Evolutionary conservation across 2,113 vertebrate species (phyloP), one percentile per base, ranked within the genome.

Genomic region (Brevimyrus niger): DNA sequence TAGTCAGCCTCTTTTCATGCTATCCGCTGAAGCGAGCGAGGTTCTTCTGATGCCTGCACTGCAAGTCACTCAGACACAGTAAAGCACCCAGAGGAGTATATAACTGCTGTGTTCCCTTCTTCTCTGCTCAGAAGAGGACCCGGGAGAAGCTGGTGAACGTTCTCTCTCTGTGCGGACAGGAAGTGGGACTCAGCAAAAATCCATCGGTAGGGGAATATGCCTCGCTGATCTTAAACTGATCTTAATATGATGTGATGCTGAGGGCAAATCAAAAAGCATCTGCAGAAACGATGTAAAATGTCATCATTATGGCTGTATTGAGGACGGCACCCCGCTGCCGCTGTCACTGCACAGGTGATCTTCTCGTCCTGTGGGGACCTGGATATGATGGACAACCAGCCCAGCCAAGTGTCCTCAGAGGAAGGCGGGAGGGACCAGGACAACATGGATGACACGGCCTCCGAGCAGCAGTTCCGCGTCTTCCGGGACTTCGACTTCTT

Each of bases 401-500:
- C 97, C 0, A 99, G 98, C 65, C 94, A 98, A 83, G 98, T 99
- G 87, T 97, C 98, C 0, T 99, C 98, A 0, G 98, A 99, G 94
- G 98, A 99, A 90, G 98, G 98, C 3, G 93, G 97, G 4, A 96
- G 98, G 47, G 96, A 99, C 61, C 97, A 97, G 88, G 98, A 99
- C 94, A 99, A 98, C 53, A 96, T 98, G 90, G 98, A 99, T 48
- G 98, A 99, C 94, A 96, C 98, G 0, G 97, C 98, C 93, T 98
- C 97, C 2, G 98, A 99, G 94, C 98, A 99, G 90, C 98, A 99
- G 94, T 99, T 99, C 94, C 94, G 98, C 88, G 98, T 99, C 93
- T 99, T 99, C 94, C 94, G 98, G 89, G 98, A 99, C 94, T 99
- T 99, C 87, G 98, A 99, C 93, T 99, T 99, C 95, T 96, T 99